Evolutionary conservation across 2,113 vertebrate genomes (phyloP).

Genomic region (Sigmodon hispidus): DNA sequence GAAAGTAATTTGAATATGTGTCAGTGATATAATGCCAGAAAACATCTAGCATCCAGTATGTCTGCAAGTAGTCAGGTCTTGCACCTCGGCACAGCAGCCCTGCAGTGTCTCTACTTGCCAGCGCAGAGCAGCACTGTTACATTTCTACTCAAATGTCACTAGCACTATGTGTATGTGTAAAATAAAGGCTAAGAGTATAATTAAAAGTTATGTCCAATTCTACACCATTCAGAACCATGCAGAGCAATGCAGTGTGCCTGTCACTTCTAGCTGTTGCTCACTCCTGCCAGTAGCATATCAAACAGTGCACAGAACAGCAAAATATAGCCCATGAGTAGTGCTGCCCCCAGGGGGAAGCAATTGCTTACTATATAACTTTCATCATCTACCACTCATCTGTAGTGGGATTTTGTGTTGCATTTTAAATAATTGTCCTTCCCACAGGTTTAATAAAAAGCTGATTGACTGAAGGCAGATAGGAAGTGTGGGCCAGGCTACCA

Average conservation of each 20-base stretch:
- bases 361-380: not conserved
- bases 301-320: not conserved
- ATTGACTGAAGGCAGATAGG: too few relatives aligned
- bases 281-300: not conserved
- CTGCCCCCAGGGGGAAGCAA: not conserved
- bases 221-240: not conserved
- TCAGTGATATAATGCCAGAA: not conserved
- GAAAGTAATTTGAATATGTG: not conserved
- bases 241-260: not conserved
- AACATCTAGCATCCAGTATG: not conserved
- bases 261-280: not conserved
- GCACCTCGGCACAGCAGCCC: not conserved
- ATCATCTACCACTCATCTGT: not conserved
- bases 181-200: not conserved
- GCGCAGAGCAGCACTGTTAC: not conserved
- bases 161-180: not conserved
- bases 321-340: not conserved
- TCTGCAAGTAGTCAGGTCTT: not conserved
- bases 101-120: not conserved
- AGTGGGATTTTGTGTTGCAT: too few relatives aligned
- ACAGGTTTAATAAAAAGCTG: too few relatives aligned
- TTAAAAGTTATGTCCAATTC: conserved; percentile 5
- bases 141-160: not conserved
- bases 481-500: too few relatives aligned
- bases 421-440: too few relatives aligned